Evolutionary conservation across 2,888 invertebrate species (phyloP), one percentile per base, ranked within the genome.

Genomic region (Coleophora flavipennella): DNA sequence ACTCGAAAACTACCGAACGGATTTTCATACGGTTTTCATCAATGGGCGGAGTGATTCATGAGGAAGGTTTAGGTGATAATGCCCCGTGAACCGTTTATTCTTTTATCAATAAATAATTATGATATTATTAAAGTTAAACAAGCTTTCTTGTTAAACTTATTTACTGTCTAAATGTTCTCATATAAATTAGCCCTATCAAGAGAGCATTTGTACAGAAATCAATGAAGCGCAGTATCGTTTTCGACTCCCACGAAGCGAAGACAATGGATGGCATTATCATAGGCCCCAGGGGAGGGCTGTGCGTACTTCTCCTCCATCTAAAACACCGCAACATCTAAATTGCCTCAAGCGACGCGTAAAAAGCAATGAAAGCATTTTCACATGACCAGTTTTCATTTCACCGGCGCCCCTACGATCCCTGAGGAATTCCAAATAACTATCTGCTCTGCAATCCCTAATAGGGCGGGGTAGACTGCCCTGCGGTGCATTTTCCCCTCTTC

Each of bases 331-430:
- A 70, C 67, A 65, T 67, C 71, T 71, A 71, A 78, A 76, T 80
- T 73, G 79, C 80, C 80, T 69, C 72, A 59, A 70, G 81, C 78
- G 69, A 72, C 68, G 78, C 75, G 78, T 72, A 74, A 81, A 79
- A 79, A 73, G 78, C 81, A 78, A 77, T 76, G 76, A 78, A 80
- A 79, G 76, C 78, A 71, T 78, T 81, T 80, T 77, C 80, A 79
- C 80, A 78, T 78, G 77, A 73, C 66, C 65, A 77, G 76, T 77
- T 78, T 74, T 74, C 78, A 78, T 79, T 77, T 73, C 72, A 62
- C 67, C 58, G 59, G 59, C 67, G 59, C 71, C 74, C 76, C 67
- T 67, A 62, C 58, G 61, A 65, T 72, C 81, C 79, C 81, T 58
- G 45, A 73, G 81, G 80, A 80, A 81, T 79, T 69, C 67, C 69